phyloP scores from a whole-genome alignment of 1,140 invertebrate genomes.

The Chironomus tepperi region DNA sequence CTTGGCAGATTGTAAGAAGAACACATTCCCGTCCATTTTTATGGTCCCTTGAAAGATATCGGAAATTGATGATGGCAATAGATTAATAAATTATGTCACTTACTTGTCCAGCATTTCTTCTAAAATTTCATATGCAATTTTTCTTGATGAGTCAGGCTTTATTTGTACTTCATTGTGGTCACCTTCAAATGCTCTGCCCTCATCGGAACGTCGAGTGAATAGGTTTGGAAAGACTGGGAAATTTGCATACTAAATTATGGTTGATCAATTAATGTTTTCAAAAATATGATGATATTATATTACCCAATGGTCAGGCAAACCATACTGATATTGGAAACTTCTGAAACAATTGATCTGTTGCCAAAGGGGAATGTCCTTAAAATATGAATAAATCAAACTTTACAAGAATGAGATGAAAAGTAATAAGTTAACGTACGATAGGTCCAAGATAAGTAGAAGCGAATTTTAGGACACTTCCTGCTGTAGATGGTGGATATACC shows the following conservation, averaged over 20 bases:
- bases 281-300: too few relatives aligned
- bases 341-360: neutral
- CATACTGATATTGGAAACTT: neutral
- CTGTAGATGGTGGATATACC: neutral
- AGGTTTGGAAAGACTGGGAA: neutral
- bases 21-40: slow-evolving; percentile 3
- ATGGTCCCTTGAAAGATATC: neutral
- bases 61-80: neutral
- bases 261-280: too few relatives aligned
- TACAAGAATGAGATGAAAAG: too few relatives aligned
- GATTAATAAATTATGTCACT: neutral
- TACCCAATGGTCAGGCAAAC: neutral
- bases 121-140: neutral
- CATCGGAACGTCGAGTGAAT: neutral
- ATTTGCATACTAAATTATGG: neutral
- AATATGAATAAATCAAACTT: too few relatives aligned
- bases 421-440: neutral
- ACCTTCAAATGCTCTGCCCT: neutral
- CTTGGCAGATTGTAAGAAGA: neutral
- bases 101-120: slow-evolving; percentile 12
- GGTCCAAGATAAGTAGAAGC: neutral
- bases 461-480: neutral
- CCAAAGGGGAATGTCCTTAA: neutral
- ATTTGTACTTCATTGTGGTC: neutral
- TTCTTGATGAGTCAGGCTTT: neutral